Evolutionary conservation across 2,113 vertebrate species (phyloP).

Genomic region (Tragelaphus buxtoni): DNA sequence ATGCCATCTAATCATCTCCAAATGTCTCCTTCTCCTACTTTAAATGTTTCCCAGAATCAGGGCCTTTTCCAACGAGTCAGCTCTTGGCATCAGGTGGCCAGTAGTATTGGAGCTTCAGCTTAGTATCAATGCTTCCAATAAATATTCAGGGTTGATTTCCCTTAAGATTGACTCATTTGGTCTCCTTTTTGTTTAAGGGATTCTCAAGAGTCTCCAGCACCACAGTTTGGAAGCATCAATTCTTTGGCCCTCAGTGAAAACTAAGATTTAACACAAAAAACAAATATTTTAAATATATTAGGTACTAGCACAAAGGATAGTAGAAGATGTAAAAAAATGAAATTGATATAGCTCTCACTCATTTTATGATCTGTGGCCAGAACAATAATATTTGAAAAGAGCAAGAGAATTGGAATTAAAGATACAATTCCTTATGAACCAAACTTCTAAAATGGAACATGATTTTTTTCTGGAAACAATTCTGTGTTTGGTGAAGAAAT

Average conservation of each 20-base stretch:
- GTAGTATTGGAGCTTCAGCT: neutral
- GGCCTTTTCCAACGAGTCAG: neutral
- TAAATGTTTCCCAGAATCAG: neutral
- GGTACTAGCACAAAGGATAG: neutral
- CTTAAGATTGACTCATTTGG: neutral
- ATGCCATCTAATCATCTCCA: neutral
- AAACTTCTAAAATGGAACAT: neutral
- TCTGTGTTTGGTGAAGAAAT: neutral
- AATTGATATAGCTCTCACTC: neutral
- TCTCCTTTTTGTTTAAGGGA: neutral
- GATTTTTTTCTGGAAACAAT: neutral
- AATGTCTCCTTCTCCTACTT: neutral
- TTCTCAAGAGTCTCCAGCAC: neutral
- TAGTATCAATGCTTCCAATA: neutral
- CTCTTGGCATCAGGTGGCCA: neutral
- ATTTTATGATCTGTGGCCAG: neutral
- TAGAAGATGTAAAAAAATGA: neutral
- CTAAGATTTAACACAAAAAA: neutral
- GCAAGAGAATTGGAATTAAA: neutral
- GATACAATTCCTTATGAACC: neutral
- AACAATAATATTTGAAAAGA: neutral
- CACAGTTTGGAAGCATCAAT: neutral
- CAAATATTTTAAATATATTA: neutral
- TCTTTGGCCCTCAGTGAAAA: neutral
- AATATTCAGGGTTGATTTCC: neutral